These are phyloP conservation scores for Diabrotica virgifera DNA, from an alignment of 1,140 invertebrate genomes.

Conservation along the genomic window DNA sequence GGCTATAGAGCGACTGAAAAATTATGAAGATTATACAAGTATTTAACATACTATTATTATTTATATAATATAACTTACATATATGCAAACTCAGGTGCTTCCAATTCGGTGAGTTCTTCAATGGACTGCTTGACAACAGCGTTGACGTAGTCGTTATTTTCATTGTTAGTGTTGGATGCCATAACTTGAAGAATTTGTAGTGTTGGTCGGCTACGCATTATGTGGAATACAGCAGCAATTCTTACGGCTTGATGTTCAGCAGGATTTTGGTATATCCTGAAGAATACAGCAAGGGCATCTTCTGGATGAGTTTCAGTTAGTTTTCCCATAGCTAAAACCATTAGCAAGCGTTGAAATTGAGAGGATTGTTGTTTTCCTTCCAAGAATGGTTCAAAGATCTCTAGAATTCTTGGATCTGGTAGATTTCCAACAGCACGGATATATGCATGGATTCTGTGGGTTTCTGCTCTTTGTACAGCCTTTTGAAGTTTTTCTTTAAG, in stretches of 20 bases:
- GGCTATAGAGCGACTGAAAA: conserved; percentile 55
- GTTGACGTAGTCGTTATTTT: conserved; percentile 60
- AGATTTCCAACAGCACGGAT: conserved; percentile 63
- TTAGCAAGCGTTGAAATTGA: conserved; percentile 60
- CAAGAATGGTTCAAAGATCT: conserved; percentile 63
- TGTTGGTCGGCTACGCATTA: conserved; percentile 59
- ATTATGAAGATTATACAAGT: background rate
- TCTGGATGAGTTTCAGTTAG: conserved; percentile 52
- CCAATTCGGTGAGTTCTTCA: conserved; percentile 49
- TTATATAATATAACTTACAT: conserved; percentile 52
- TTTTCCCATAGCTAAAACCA: conserved; percentile 57
- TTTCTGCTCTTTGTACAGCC: conserved; percentile 53
- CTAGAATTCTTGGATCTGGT: conserved; percentile 57
- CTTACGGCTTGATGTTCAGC: conserved; percentile 62
- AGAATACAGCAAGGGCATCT: conserved; percentile 56
- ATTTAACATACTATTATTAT: too few species aligned
- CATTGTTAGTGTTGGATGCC: conserved; percentile 63
- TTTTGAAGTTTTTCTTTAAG: conserved; percentile 53
- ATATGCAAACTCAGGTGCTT: conserved; percentile 42
- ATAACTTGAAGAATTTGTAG: conserved; percentile 62
- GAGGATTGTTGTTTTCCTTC: conserved; percentile 57
- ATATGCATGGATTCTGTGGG: conserved; percentile 56
- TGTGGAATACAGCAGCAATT: conserved; percentile 57
- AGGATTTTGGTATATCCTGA: conserved; percentile 64
- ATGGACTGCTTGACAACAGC: conserved; percentile 61